These are phyloP conservation scores for Caerostris darwini DNA, from an alignment of 1,140 invertebrate species.

Conservation along the genomic window DNA sequence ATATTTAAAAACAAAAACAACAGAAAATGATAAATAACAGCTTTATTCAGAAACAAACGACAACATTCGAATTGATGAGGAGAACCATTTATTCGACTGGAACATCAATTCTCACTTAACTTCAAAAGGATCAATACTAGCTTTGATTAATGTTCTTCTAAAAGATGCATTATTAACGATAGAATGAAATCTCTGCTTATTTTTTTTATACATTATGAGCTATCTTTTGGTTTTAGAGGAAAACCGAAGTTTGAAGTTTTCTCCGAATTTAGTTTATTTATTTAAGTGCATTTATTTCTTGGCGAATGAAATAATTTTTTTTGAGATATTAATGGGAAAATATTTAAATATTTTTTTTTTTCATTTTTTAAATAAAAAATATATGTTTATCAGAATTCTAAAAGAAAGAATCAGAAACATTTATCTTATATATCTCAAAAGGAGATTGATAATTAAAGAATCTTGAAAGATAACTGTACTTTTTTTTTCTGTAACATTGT, in stretches of 20 bases:
- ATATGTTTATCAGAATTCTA: no score
- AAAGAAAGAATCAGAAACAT: no score
- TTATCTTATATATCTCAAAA: no score
- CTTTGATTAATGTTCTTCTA: constrained; percentile 53
- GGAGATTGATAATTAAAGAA: no score
- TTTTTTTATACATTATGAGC: background rate
- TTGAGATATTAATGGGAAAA: background rate
- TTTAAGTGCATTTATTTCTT: no score
- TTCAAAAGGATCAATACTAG: constrained; percentile 50
- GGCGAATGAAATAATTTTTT: background rate
- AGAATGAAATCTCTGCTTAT: background rate
- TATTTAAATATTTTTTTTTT: no score
- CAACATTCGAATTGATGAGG: constrained; percentile 22
- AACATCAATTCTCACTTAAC: constrained; percentile 53
- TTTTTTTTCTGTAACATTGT: no score
- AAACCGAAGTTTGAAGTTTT: background rate
- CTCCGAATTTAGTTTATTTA: background rate
- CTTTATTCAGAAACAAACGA: constrained; percentile 24
- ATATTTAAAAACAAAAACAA: background rate
- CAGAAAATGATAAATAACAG: constrained; percentile 36
- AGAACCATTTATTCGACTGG: constrained; percentile 18
- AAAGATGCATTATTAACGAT: constrained; percentile 40
- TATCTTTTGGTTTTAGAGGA: background rate
- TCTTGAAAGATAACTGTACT: no score
- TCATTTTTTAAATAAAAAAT: no score